phyloP scores from a whole-genome alignment of 2,797 vertebrate genomes.

The Gallirallus australis region DNA sequence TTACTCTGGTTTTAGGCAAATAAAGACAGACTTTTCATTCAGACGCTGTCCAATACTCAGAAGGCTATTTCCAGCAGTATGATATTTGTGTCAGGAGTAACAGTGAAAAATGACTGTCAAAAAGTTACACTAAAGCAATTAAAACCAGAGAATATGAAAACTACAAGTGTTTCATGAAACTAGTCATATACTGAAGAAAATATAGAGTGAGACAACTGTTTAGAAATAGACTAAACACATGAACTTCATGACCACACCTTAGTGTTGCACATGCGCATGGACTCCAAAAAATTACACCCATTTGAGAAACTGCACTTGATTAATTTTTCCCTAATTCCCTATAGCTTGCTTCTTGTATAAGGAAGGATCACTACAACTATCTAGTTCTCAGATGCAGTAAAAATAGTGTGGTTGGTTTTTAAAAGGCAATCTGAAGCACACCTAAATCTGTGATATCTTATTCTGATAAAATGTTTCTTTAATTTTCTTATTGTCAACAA shows the following conservation, averaged over 20 bases:
- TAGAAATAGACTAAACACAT: neutral
- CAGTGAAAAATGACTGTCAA: neutral
- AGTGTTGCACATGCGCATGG: neutral
- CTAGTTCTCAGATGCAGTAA: neutral
- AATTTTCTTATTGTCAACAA: neutral
- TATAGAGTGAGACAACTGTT: neutral
- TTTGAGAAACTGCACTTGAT: neutral
- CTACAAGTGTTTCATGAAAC: neutral
- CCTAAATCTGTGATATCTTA: neutral
- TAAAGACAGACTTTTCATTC: neutral
- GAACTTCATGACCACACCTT: neutral
- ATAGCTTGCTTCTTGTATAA: neutral
- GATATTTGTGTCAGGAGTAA: neutral
- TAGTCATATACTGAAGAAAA: neutral
- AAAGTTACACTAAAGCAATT: neutral
- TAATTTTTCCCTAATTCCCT: neutral
- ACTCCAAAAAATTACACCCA: neutral
- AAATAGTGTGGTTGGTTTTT: neutral
- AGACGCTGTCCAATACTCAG: neutral
- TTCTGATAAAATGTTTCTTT: neutral
- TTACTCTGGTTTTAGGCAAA: neutral
- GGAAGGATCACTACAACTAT: neutral
- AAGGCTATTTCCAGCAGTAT: neutral
- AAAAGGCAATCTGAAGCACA: neutral
- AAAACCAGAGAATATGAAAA: neutral